Conservation (phyloP, 2,113 vertebrate species). For the Ameiurus melas region DNA sequence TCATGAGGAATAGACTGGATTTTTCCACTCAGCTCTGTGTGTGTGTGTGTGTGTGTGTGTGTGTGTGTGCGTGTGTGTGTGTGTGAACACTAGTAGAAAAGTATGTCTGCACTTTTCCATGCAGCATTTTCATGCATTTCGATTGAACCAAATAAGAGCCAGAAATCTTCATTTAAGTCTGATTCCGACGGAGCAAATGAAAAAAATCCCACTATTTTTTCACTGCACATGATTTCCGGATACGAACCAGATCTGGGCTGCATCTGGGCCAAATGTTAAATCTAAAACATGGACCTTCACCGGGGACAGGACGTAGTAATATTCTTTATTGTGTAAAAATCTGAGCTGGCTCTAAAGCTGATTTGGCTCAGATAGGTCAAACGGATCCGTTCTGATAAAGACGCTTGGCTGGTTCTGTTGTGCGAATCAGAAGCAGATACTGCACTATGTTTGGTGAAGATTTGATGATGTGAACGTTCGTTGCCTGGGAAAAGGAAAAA, state of each 20-base stretch:
- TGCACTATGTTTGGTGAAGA: not conserved
- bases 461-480: not conserved
- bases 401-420: not conserved
- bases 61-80: conserved; percentile 2
- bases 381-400: not conserved
- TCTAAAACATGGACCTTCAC: not conserved
- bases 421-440: not conserved
- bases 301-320: not conserved
- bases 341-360: not conserved
- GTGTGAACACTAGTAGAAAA: not conserved
- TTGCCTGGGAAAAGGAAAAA: not conserved
- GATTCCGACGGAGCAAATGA: not conserved
- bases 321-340: not conserved
- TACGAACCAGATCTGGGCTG: not conserved
- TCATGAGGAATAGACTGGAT: not conserved
- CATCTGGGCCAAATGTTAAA: not conserved
- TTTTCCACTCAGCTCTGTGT: conserved; percentile 5
- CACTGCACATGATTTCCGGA: not conserved
- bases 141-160: not conserved
- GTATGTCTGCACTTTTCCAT: not conserved
- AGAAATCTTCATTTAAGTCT: not conserved
- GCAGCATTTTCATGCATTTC: not conserved
- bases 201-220: not conserved
- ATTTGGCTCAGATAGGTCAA: too few relatives aligned
- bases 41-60: conserved; percentile 12